A percentile compares a stretch with the other conserved stretches of the same genome.
Evolutionary conservation across 92 coral and sea anemone species (phyloP).

Genomic region (Porites cylindrica): DNA sequence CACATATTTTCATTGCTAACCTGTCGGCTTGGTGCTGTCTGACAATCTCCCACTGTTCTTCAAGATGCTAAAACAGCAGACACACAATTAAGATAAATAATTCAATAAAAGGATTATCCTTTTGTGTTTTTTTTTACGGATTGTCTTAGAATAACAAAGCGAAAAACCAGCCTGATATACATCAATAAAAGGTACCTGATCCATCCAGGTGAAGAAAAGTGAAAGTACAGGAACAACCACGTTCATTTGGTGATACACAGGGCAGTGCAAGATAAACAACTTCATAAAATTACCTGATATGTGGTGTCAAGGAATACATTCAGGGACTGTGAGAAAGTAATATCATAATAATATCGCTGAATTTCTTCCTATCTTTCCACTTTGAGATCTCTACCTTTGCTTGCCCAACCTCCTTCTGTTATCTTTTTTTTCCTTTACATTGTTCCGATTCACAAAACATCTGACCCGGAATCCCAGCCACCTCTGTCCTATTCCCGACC

Average conservation of each 20-base stretch:
- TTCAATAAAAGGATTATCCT: not conserved
- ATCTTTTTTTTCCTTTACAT: too few relatives aligned
- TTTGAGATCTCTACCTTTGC: too few relatives aligned
- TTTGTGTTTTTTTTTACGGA: too few relatives aligned
- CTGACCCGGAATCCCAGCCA: too few relatives aligned
- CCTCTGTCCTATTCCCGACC: too few relatives aligned
- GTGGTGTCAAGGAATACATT: slow-evolving; percentile 69
- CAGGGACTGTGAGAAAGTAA: too few relatives aligned
- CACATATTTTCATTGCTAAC: slow-evolving; percentile 38
- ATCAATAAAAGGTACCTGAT: slow-evolving; percentile 63
- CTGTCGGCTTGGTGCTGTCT: slow-evolving; percentile 80
- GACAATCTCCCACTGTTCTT: slow-evolving; percentile 90
- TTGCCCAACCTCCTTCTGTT: too few relatives aligned
- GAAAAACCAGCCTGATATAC: not conserved
- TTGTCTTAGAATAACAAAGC: too few relatives aligned
- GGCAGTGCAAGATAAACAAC: slow-evolving; percentile 74
- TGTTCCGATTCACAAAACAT: too few relatives aligned
- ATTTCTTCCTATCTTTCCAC: too few relatives aligned
- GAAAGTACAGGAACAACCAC: slow-evolving; percentile 85
- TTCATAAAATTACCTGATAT: slow-evolving; percentile 80
- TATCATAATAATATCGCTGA: too few relatives aligned
- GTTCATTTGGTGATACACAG: slow-evolving; percentile 68
- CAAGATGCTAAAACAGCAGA: slow-evolving; percentile 74
- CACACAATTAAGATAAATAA: not conserved
- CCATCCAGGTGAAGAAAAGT: slow-evolving; percentile 70